Percentiles rank a stretch among this genome's conserved stretches.
These are phyloP conservation scores for Octopus bimaculoides DNA, from an alignment of 1,140 invertebrate species.

Conservation along the genomic window DNA sequence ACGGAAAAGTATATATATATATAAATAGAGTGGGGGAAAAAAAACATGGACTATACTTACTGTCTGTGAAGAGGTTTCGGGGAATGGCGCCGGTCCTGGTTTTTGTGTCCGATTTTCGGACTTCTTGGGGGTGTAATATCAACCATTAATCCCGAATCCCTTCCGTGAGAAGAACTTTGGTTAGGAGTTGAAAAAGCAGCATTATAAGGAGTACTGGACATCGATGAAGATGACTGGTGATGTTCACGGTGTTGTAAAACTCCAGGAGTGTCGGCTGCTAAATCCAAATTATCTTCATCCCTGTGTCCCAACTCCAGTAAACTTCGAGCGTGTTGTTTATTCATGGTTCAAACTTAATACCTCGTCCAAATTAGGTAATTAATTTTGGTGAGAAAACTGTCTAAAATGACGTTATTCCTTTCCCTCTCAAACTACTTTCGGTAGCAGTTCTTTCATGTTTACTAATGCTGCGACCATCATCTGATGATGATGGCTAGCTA, in stretches of 20 bases:
- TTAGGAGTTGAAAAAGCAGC: not conserved
- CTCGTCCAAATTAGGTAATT: too few relatives aligned
- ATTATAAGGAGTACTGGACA: constrained; percentile 1
- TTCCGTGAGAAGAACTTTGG: not conserved
- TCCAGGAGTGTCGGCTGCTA: constrained; percentile 1
- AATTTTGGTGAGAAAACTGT: too few relatives aligned
- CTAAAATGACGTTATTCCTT: not conserved
- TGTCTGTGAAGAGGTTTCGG: not conserved
- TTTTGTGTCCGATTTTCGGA: constrained; percentile 5
- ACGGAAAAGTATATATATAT: too few relatives aligned
- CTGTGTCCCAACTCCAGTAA: not conserved
- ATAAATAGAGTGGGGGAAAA: too few relatives aligned
- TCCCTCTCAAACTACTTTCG: not conserved
- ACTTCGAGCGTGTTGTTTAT: constrained; percentile 6
- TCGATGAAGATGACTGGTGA: not conserved
- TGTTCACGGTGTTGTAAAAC: not conserved
- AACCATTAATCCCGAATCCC: not conserved
- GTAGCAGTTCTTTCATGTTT: not conserved
- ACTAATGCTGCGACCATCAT: not conserved
- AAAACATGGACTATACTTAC: not conserved
- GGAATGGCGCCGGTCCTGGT: not conserved
- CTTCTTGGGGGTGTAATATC: not conserved
- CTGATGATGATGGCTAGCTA: not conserved
- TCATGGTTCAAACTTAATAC: not conserved
- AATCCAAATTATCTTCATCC: constrained; percentile 1